Evolutionary conservation across 2,888 invertebrate genomes (phyloP), one percentile per base, ranked within the genome.

Genomic region (Mycalesis mineus): DNA sequence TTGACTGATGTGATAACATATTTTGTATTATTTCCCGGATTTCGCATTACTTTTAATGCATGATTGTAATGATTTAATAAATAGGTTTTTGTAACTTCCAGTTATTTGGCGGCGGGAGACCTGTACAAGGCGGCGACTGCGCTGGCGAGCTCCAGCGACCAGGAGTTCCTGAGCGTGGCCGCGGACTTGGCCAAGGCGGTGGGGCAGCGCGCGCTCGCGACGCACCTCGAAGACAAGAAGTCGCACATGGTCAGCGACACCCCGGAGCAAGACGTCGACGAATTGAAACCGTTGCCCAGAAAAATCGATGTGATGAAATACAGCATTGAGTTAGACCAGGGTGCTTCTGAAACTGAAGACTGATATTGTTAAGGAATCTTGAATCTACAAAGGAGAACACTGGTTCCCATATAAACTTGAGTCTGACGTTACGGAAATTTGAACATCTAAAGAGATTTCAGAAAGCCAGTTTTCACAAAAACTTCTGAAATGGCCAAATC

Each of bases 121-220:
- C 80, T 91, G 5, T 84, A 90, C n/a, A 86, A 92, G 68, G 95
- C 94, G 0, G 92, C 93, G 0, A 84, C 90, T 58, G 67, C 85
- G 0, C 81, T 95, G 28, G 86, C 91, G n/a, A 88, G 91, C 31
- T 84, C 92, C 28, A 79, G 78, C 2, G 90, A 92, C 51, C 71
- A 90, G n/a, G 78, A 88, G 0, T 78, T 84, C 45, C 79, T 94
- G 22, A 80, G 87, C 56, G 73, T 93, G 9, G 93, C 94, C 0
- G 86, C 91, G 0, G 91, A 92, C 48, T 74, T 95, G 33, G 93
- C 94, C 0, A 82, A 87, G 60, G 68, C 79, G 2, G 76, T 79
- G 2, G 91, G 90, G 0, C 91, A 91, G 63, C 71, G 64, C 29
- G 77, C 77, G 0, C 78, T 80, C 57, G 86, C 86, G 0, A 76